Evolutionary conservation across 2,888 invertebrate species (phyloP), one percentile per base, ranked within the genome.

Genomic region (Herminia tarsipennalis): DNA sequence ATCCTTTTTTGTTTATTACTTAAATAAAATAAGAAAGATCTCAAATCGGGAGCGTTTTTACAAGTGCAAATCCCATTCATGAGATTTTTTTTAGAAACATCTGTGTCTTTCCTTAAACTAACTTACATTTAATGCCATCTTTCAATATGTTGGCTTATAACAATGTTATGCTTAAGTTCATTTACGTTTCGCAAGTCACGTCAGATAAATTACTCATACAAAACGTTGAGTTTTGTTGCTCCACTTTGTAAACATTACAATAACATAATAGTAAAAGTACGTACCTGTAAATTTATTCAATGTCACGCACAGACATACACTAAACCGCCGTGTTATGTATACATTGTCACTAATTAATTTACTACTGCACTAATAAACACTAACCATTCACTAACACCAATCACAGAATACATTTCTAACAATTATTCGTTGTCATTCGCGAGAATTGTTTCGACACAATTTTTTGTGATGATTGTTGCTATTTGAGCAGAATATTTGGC

Each of bases 301-400:
- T 47, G 38, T 55, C 61, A 53, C 51, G 56, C 43, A 52, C 47
- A 21, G 5, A 28, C 13, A 34, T 8, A 66, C 55, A 47, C 55
- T 61, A 41, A 51, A 64, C 56, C 42, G 53, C 55, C 50, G 55
- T 56, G 54, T 53, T 52, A 50, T 54, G 60, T 62, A 60, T 65
- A 69, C 59, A 67, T 66, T 35, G 55, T 60, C 56, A 58, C 50
- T 62, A 64, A 68, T 66, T 64, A 66, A 63, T 59, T 60, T 66
- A 66, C 61, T 57, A 65, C 56, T 54, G 59, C 58, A 62, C 42
- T 41, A 56, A 46, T 53, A 62, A 62, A 66, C 72, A 61, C 53
- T 37, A 56, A 63, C 74, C 59, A 70, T 74, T 74, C 83, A 83
- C 80, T 67, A 67, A 70, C 77, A 80, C 74, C 57, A 66, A 73